Conservation (phyloP, 2,797 vertebrate species). For the Cuculus canorus region DNA sequence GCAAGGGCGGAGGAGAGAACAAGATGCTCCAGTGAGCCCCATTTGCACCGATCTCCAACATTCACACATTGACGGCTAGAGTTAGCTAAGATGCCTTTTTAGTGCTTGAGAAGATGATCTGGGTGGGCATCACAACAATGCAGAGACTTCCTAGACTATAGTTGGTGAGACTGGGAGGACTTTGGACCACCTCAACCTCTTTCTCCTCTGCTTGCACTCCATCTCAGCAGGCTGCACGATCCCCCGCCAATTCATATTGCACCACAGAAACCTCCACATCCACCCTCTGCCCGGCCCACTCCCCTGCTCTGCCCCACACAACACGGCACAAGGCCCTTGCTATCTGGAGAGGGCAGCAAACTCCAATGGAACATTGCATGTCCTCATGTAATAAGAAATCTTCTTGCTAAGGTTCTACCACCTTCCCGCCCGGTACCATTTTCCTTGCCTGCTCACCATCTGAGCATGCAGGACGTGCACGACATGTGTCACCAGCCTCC, state of each 20-base stretch:
- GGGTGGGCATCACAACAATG: neutral
- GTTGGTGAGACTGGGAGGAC: neutral
- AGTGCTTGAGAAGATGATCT: neutral
- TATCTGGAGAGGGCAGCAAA: neutral
- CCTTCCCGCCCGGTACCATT: neutral
- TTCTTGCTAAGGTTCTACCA: neutral
- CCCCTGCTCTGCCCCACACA: neutral
- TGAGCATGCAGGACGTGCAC: neutral
- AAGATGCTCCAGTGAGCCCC: neutral
- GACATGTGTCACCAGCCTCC: neutral
- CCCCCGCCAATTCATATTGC: neutral
- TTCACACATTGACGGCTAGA: neutral
- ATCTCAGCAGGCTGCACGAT: neutral
- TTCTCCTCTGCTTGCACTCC: neutral
- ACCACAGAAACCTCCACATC: neutral
- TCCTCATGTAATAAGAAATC: neutral
- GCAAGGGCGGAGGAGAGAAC: neutral
- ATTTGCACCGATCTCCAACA: neutral
- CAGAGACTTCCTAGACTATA: neutral
- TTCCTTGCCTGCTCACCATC: neutral
- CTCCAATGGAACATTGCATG: rapidly evolving
- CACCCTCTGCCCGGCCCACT: neutral
- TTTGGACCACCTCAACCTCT: neutral
- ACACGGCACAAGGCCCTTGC: rapidly evolving
- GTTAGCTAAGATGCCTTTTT: neutral